phyloP scores from a whole-genome alignment of 2,113 vertebrate genomes.

The Pipa parva region DNA sequence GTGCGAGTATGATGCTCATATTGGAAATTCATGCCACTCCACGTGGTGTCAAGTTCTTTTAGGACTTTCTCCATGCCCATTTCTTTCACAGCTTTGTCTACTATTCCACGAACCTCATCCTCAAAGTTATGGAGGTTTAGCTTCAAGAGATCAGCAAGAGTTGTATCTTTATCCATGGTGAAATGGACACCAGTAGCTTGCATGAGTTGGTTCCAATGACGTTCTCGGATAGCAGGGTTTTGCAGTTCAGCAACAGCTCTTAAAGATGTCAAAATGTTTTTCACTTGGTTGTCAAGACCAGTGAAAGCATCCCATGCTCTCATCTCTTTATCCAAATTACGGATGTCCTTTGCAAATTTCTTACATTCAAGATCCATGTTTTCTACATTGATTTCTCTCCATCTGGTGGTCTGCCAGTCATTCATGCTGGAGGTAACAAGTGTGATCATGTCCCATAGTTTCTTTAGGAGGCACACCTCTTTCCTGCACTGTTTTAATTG shows the following conservation, averaged over 20 bases:
- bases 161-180: conserved; percentile 72
- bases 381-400: conserved; percentile 82
- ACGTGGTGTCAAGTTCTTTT: conserved; percentile 70
- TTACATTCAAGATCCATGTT: conserved; percentile 86
- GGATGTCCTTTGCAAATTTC: conserved; percentile 75
- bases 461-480: conserved; percentile 72
- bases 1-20: conserved; percentile 77
- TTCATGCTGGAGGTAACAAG: conserved; percentile 72
- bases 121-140: conserved; percentile 87
- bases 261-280: conserved; percentile 78
- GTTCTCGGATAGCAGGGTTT: conserved; percentile 79
- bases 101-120: conserved; percentile 82
- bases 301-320: conserved; percentile 81
- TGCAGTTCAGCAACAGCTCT: conserved; percentile 84
- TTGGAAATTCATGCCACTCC: conserved; percentile 79
- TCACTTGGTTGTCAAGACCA: conserved; percentile 76
- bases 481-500: conserved; percentile 84
- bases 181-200: conserved; percentile 74
- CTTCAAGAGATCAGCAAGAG: conserved; percentile 78
- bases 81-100: conserved; percentile 82
- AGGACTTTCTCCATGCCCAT: conserved; percentile 80
- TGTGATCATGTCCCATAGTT: conserved; percentile 79
- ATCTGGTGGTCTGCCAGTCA: conserved; percentile 77
- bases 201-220: conserved; percentile 92
- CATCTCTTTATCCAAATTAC: conserved; percentile 80